Base-by-base conservation (phyloP, 2,797 vertebrate genomes). In the Spinus pinus region DNA sequence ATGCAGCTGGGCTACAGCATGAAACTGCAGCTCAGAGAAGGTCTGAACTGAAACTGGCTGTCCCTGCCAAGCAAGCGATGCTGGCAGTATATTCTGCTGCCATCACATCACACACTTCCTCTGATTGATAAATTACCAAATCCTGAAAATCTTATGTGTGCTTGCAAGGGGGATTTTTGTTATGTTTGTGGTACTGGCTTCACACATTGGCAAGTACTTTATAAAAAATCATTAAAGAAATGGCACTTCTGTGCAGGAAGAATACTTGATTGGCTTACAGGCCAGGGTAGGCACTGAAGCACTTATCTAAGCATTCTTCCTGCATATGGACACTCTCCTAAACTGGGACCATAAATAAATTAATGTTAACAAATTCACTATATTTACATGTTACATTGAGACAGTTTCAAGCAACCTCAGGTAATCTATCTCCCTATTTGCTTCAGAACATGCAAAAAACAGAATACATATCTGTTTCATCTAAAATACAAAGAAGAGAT, bases 361-460 rank as follows among this genome's bases (percentile, higher is more conserved):
- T 51, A 90, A 37, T 58, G 35, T 77, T 83, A 83, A 75, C 39
- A 46, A 62, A 70, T 71, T 79, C 49, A 33, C 8, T 81, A 9
- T 79, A 92, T 81, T 88, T 91, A 66, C 51, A 86, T n/a, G 37
- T 46, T 88, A 72, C 58, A 19, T 31, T 2, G 4, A 88, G 73
- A 81, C 28, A 39, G n/a, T 61, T 86, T 57, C 27, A 94, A 46
- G 72, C 44, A 39, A 25, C 66, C 91, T 91, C 22, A 92, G 86
- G 23, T 33, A 83, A 81, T 42, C 50, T 35, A 75, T 61, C 49
- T 81, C 83, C 56, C 30, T 60, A 74, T 84, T 66, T 66, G 21
- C 71, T 91, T 85, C 78, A 77, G 51, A 86, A 84, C 33, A 91
- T 54, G 49, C 41, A 73, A 81, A 94, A 96, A 88, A 66, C 41